These are phyloP conservation scores for Trichechus manatus DNA, from an alignment of 2,113 vertebrate genomes.

Conservation along the genomic window DNA sequence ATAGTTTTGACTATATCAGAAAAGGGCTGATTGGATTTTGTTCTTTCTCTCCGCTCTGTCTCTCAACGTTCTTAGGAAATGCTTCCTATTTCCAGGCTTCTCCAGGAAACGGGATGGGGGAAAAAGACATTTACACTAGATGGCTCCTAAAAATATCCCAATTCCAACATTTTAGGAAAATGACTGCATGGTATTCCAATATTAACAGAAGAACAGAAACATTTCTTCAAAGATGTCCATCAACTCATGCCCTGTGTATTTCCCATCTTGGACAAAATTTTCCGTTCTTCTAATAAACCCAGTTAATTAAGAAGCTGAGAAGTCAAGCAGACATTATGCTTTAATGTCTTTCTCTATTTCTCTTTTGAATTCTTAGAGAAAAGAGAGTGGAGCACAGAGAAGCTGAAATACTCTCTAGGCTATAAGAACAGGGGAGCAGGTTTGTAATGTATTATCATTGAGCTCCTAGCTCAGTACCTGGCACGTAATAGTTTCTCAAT, in stretches of 20 bases:
- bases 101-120: background rate
- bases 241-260: background rate
- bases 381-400: background rate
- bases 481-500: background rate
- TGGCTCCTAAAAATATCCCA: background rate
- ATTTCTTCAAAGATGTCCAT: background rate
- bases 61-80: constrained; percentile 63
- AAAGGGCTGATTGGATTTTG: constrained; percentile 68
- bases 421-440: background rate
- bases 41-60: constrained; percentile 60
- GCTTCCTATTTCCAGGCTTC: background rate
- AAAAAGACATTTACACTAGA: background rate
- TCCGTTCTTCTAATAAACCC: constrained; percentile 1
- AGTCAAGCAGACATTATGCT: background rate
- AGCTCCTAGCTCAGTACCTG: background rate
- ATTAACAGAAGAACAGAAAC: constrained; percentile 18
- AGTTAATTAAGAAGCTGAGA: background rate
- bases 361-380: background rate
- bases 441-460: accelerated
- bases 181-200: background rate
- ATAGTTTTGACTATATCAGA: constrained; percentile 29
- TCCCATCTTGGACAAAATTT: background rate
- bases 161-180: constrained; percentile 47
- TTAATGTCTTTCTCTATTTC: background rate
- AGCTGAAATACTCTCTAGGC: background rate